Conservation (phyloP, 2,888 invertebrate genomes). For the Dynastes tityus region DNA sequence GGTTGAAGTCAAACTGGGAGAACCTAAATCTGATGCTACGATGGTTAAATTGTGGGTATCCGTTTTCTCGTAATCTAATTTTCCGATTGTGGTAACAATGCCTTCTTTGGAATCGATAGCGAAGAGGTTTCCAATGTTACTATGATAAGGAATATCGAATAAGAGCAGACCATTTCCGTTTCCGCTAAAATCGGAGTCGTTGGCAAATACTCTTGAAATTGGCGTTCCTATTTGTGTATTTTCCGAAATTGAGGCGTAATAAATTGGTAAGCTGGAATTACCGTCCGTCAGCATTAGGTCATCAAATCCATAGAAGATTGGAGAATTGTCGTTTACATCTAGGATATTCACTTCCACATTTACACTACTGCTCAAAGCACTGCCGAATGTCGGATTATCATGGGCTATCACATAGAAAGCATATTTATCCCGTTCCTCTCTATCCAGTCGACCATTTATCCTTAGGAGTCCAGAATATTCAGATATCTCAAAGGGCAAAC, state of each 20-base stretch:
- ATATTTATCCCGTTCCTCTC: conserved; percentile 82
- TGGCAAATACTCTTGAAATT: conserved; percentile 84
- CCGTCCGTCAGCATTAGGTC: conserved; percentile 72
- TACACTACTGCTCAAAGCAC: conserved; percentile 80
- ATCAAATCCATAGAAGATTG: conserved; percentile 85
- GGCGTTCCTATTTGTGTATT: conserved; percentile 83
- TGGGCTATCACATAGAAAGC: conserved; percentile 81
- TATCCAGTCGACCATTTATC: conserved; percentile 84
- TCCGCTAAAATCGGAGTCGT: conserved; percentile 87
- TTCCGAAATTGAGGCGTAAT: conserved; percentile 83
- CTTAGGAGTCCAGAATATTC: conserved; percentile 79
- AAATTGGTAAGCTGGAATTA: conserved; percentile 79
- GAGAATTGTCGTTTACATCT: conserved; percentile 89
- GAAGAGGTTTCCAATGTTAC: conserved; percentile 78
- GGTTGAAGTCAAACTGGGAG: conserved; percentile 85
- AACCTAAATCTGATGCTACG: conserved; percentile 88
- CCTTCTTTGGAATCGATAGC: conserved; percentile 91
- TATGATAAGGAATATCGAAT: conserved; percentile 81
- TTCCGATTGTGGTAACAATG: conserved; percentile 82
- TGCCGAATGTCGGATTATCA: conserved; percentile 78
- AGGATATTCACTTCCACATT: conserved; percentile 86
- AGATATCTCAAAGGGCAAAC: conserved; percentile 82
- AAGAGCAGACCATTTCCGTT: conserved; percentile 91
- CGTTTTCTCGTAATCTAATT: conserved; percentile 81
- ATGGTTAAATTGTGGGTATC: conserved; percentile 83